Percentiles rank a stretch among this genome's conserved stretches.
Conservation (phyloP, 2,113 vertebrate species). For the Nanorana parkeri region DNA sequence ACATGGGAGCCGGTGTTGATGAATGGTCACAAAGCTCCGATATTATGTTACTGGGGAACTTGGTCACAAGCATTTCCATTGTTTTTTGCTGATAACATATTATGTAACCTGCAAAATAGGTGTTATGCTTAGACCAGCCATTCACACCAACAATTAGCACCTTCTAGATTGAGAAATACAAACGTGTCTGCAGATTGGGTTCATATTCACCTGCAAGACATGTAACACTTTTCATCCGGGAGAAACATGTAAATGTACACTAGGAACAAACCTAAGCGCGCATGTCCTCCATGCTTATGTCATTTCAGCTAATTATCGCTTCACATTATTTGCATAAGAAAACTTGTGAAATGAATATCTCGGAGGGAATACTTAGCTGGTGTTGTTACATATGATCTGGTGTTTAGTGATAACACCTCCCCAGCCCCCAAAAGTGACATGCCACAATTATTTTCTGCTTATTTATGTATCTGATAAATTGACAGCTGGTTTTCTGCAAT, state of each 20-base stretch:
- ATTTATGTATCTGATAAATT: conserved; percentile 46
- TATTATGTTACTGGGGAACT: no score
- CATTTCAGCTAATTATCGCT: conserved; percentile 39
- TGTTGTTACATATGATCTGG: conserved; percentile 47
- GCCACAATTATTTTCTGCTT: conserved; percentile 43
- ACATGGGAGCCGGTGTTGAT: no score
- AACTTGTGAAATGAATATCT: conserved; percentile 44
- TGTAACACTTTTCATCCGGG: conserved; percentile 2
- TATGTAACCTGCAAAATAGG: neutral
- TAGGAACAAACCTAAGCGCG: neutral
- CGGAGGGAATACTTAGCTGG: conserved; percentile 25
- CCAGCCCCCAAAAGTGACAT: conserved; percentile 15
- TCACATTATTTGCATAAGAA: conserved; percentile 29
- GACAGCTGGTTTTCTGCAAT: conserved; percentile 37
- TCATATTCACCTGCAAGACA: neutral
- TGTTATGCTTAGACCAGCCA: neutral
- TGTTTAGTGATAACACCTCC: conserved; percentile 47
- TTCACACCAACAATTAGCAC: neutral
- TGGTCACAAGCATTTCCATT: no score
- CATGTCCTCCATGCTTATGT: conserved; percentile 22
- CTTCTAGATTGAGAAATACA: neutral
- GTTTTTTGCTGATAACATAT: neutral
- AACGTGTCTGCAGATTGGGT: neutral
- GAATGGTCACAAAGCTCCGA: no score
- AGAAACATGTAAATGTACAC: conserved; percentile 11